Conservation (phyloP, 2,888 invertebrate genomes). For the Apoda limacodes region DNA sequence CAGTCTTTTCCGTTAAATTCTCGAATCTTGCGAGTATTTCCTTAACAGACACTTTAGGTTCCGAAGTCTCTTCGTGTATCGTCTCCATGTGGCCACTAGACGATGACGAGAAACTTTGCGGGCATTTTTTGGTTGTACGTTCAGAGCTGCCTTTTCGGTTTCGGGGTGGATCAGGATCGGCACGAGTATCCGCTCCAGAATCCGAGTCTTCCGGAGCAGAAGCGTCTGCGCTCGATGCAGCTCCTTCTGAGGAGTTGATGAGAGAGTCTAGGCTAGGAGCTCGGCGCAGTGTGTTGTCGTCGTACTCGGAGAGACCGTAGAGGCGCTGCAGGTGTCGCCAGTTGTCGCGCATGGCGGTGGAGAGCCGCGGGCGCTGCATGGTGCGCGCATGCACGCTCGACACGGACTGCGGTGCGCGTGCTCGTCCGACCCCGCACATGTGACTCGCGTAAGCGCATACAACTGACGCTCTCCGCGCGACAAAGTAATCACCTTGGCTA, state of each 20-base stretch:
- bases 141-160: constrained; percentile 31
- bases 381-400: constrained; percentile 56
- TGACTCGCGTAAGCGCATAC: no score
- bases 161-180: constrained; percentile 45
- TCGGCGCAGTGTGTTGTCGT: constrained; percentile 41
- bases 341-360: constrained; percentile 68
- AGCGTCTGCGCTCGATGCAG: constrained; percentile 72
- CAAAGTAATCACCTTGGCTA: no score
- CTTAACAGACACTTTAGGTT: constrained; percentile 86
- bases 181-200: constrained; percentile 74
- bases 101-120: constrained; percentile 62
- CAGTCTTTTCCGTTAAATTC: constrained; percentile 69
- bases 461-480: no score
- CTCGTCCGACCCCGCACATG: no score
- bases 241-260: constrained; percentile 76
- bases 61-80: constrained; percentile 80
- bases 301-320: constrained; percentile 58
- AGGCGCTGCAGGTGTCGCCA: constrained; percentile 63
- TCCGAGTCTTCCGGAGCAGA: constrained; percentile 73
- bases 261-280: constrained; percentile 76
- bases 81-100: constrained; percentile 83
- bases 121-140: constrained; percentile 49
- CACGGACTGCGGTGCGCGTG: constrained; percentile 38
- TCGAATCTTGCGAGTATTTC: constrained; percentile 87
- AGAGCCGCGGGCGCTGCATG: constrained; percentile 65